phyloP scores from a whole-genome alignment of 2,797 vertebrate species.

The Discoglossus pictus region DNA sequence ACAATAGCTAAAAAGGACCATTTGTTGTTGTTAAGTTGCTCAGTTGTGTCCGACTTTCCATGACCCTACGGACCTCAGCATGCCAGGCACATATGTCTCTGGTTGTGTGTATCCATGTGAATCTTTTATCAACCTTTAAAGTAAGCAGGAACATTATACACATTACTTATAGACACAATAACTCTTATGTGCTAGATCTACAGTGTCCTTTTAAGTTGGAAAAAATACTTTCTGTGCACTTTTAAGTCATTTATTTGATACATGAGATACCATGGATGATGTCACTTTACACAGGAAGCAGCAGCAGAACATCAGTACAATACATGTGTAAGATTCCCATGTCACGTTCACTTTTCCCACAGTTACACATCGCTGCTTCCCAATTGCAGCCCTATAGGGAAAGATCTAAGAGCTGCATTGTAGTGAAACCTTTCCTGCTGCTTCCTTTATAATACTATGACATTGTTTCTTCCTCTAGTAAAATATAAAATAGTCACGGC shows the following conservation, averaged over 20 bases:
- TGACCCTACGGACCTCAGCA: no score
- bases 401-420: constrained; percentile 25
- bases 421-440: constrained; percentile 32
- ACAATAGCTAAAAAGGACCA: no score
- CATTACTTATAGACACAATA: no score
- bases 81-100: no score
- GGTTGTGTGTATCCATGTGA: no score
- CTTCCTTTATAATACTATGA: constrained; percentile 34
- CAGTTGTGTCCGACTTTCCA: no score
- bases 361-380: constrained; percentile 37
- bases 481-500: constrained; percentile 27
- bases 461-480: constrained; percentile 25
- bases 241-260: not conserved
- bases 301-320: constrained; percentile 24
- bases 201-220: no score
- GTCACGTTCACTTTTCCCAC: constrained; percentile 36
- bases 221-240: no score
- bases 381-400: constrained; percentile 35
- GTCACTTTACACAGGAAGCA: constrained; percentile 34
- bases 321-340: constrained; percentile 22
- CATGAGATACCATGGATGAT: constrained; percentile 23
- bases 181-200: no score
- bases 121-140: no score
- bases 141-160: no score
- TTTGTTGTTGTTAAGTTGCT: no score